Percentiles rank a stretch among this genome's conserved stretches.
phyloP scores from a whole-genome alignment of 2,888 invertebrate genomes.

The Netelia virgata region DNA sequence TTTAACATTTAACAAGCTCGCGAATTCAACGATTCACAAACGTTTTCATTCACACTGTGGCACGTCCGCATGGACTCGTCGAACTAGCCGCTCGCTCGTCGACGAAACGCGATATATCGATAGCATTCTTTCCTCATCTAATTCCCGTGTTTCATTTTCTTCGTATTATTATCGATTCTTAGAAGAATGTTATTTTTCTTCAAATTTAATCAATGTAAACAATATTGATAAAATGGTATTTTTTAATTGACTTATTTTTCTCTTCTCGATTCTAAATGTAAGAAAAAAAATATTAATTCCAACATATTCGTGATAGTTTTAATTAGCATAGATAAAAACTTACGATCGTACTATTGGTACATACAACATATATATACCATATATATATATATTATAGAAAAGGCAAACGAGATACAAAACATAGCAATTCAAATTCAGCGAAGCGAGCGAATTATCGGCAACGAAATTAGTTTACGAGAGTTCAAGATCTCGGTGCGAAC shows the following conservation, averaged over 20 bases:
- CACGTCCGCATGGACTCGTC: not conserved
- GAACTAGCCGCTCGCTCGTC: not conserved
- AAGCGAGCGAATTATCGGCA: constrained; percentile 32
- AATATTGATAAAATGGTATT: no score
- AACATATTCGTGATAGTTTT: no score
- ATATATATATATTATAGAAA: not conserved
- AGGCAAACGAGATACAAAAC: constrained; percentile 13
- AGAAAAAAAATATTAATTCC: no score
- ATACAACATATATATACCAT: not conserved
- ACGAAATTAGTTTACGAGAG: constrained; percentile 50
- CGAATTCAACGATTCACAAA: constrained; percentile 49
- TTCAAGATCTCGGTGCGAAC: not conserved
- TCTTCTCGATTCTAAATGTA: no score
- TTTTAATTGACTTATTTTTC: no score
- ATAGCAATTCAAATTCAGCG: constrained; percentile 24
- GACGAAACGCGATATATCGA: not conserved
- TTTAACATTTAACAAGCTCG: not conserved
- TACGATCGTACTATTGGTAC: no score
- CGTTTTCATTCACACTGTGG: constrained; percentile 58
- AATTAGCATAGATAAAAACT: no score
- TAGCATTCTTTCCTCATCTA: not conserved
- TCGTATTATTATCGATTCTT: not conserved
- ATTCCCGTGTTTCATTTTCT: not conserved
- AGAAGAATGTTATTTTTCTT: no score
- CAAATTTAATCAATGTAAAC: no score